Percentiles rank a stretch among this genome's conserved stretches.
Conservation (phyloP, 2,888 invertebrate species). For the Agrotis clavis region DNA sequence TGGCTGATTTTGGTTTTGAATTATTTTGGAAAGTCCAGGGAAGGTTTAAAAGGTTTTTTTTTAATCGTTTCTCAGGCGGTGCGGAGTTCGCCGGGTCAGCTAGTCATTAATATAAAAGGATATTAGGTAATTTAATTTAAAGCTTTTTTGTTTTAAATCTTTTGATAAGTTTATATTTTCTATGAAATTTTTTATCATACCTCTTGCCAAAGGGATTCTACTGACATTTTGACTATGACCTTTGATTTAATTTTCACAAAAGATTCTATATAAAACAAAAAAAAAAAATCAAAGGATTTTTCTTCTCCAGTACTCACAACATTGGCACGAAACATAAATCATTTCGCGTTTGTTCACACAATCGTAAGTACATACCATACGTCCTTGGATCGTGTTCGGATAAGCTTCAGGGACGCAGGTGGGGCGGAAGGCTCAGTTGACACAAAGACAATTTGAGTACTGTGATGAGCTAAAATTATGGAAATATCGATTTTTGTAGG, state of each 20-base stretch:
- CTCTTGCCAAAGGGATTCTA: too few relatives aligned
- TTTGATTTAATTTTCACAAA: not conserved
- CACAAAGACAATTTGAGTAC: conserved; percentile 20
- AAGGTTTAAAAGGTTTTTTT: too few relatives aligned
- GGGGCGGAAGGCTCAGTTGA: conserved; percentile 11
- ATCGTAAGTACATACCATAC: not conserved
- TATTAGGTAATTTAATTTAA: not conserved
- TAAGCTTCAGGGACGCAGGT: conserved; percentile 38
- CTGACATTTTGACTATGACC: not conserved
- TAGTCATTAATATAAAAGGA: too few relatives aligned
- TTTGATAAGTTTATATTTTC: not conserved
- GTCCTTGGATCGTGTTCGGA: conserved; percentile 18
- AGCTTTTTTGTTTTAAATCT: not conserved
- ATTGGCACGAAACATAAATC: not conserved
- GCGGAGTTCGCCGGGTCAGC: too few relatives aligned
- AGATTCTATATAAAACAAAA: not conserved
- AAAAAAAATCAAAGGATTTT: not conserved
- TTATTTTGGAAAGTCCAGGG: too few relatives aligned
- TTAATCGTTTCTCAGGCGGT: too few relatives aligned
- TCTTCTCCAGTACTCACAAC: not conserved
- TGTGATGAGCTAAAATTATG: conserved; percentile 1
- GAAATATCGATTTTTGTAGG: not conserved
- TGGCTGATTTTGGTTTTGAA: too few relatives aligned
- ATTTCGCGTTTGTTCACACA: not conserved
- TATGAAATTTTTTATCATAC: not conserved